These are phyloP conservation scores for Muscina levida DNA, from an alignment of 2,888 invertebrate genomes.

Conservation along the genomic window DNA sequence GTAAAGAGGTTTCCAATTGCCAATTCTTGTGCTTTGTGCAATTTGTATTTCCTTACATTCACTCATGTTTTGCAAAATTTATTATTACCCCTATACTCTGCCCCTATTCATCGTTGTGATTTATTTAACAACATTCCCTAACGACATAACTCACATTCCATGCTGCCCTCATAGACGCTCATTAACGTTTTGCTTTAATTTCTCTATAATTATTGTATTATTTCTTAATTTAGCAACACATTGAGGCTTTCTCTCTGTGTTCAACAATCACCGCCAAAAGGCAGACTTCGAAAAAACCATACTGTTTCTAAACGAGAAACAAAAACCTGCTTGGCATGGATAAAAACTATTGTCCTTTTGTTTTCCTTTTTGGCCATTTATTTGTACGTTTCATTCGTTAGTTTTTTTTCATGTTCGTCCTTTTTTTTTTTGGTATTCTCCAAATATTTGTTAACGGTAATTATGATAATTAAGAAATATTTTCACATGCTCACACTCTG, in stretches of 20 bases:
- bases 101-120: too few species aligned
- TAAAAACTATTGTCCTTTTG: slow-evolving; percentile 8
- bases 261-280: too few species aligned
- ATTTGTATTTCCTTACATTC: too few species aligned
- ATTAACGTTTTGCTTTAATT: slow-evolving; percentile 12
- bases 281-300: neutral
- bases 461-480: slow-evolving; percentile 59
- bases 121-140: too few species aligned
- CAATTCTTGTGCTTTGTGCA: too few species aligned
- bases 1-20: too few species aligned
- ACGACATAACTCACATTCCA: too few species aligned
- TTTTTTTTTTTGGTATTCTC: neutral
- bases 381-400: neutral
- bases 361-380: neutral
- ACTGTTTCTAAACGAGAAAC: slow-evolving; percentile 33
- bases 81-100: too few species aligned
- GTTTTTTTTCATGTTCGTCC: neutral
- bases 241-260: too few species aligned
- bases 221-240: slow-evolving; percentile 32
- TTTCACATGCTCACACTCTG: neutral
- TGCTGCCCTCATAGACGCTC: neutral
- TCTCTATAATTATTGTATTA: slow-evolving; percentile 38
- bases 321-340: neutral
- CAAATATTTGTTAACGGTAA: slow-evolving; percentile 42
- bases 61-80: too few species aligned